A percentile compares a stretch with the other conserved stretches of the same genome.
phyloP scores from a whole-genome alignment of 2,888 invertebrate species.

The Amphimallon solstitiale region DNA sequence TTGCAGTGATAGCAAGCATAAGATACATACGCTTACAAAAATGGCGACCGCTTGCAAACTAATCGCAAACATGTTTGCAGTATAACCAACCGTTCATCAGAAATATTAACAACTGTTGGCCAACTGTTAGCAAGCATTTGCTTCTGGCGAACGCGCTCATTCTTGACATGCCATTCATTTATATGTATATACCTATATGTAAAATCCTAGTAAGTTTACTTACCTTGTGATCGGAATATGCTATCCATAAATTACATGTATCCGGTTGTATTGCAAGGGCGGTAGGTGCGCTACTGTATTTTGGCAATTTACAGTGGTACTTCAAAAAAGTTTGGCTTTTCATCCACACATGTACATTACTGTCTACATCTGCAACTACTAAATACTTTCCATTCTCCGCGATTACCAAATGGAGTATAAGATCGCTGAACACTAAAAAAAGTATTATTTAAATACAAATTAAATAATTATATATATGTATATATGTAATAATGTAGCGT shows the following conservation, averaged over 20 bases:
- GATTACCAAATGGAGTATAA: slow-evolving; percentile 65
- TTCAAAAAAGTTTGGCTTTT: slow-evolving; percentile 51
- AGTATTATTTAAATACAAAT: slow-evolving; percentile 15
- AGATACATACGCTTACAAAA: no score
- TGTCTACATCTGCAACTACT: slow-evolving; percentile 73
- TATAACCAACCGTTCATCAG: no score
- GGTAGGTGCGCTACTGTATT: slow-evolving; percentile 75
- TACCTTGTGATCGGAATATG: slow-evolving; percentile 85
- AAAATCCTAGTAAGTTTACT: slow-evolving; percentile 37
- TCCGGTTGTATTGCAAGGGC: slow-evolving; percentile 75
- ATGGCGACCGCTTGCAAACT: no score
- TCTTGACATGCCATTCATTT: no score
- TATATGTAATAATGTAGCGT: no score
- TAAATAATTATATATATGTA: no score
- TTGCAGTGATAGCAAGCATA: no score
- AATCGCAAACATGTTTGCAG: no score
- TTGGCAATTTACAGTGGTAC: slow-evolving; percentile 73
- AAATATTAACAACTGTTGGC: no score
- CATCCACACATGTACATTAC: slow-evolving; percentile 75
- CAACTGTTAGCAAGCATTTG: no score
- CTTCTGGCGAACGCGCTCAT: no score
- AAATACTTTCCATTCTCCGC: slow-evolving; percentile 71
- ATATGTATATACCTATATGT: no score
- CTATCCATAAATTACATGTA: slow-evolving; percentile 71
- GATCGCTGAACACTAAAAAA: slow-evolving; percentile 68